Evolutionary conservation across 2,113 vertebrate genomes (phyloP).

Genomic region (Fregetta grallaria): DNA sequence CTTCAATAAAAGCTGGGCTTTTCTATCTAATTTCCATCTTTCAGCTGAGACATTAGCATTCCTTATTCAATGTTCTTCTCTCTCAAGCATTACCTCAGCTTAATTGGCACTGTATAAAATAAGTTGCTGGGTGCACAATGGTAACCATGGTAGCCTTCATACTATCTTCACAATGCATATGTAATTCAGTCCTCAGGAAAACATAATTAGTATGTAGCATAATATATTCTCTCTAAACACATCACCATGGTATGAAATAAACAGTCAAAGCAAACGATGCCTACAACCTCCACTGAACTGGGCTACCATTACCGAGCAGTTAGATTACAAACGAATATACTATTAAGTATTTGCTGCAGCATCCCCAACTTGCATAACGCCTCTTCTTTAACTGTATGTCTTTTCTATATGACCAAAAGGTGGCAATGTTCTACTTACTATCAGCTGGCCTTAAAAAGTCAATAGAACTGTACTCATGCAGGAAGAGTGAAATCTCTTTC

Average conservation of each 20-base stretch:
- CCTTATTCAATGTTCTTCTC: constrained; percentile 50
- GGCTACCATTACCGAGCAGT: background rate
- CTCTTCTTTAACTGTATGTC: background rate
- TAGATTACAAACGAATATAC: background rate
- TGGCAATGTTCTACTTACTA: constrained; percentile 76
- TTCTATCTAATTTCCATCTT: constrained; percentile 61
- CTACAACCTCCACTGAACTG: background rate
- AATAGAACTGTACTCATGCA: background rate
- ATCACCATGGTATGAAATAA: constrained; percentile 9
- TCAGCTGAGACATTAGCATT: constrained; percentile 58
- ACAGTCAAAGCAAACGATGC: constrained; percentile 13
- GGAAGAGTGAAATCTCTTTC: background rate
- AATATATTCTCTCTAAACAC: constrained; percentile 50
- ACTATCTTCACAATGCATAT: constrained; percentile 68
- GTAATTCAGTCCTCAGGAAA: constrained; percentile 65
- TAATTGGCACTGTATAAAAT: constrained; percentile 70
- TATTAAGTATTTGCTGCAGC: background rate
- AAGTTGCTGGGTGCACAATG: constrained; percentile 65
- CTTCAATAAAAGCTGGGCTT: constrained; percentile 36
- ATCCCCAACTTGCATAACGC: background rate
- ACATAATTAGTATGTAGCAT: constrained; percentile 62
- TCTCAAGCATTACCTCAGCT: constrained; percentile 69
- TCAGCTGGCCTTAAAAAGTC: background rate
- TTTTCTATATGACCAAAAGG: constrained; percentile 54
- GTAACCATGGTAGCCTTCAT: constrained; percentile 75